Evolutionary conservation across 2,888 invertebrate species (phyloP).

Genomic region (Eupithecia abbreviata): DNA sequence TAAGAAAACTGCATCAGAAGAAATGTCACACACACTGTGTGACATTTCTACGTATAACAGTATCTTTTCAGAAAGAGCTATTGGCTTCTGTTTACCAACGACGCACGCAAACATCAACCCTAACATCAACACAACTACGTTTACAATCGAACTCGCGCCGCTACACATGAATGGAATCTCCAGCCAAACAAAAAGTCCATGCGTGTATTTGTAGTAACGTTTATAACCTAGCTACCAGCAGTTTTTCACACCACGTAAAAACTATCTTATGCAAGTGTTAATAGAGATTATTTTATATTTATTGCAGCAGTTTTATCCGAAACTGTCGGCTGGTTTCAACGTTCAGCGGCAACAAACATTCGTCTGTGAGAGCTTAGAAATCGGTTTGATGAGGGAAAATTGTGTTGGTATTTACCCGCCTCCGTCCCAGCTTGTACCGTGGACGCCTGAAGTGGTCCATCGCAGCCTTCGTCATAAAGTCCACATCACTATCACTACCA

Average conservation of each 20-base stretch:
- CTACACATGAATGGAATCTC: conserved; percentile 32
- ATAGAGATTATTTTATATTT: background rate
- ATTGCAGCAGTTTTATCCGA: background rate
- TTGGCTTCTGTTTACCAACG: conserved; percentile 40
- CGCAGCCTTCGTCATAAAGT: conserved; percentile 76
- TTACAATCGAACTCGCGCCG: conserved; percentile 33
- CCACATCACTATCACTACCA: conserved; percentile 65
- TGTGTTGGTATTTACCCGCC: conserved; percentile 59
- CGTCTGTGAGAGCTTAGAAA: background rate
- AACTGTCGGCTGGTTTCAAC: background rate
- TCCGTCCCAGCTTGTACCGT: conserved; percentile 63
- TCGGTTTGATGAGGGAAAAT: background rate
- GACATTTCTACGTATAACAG: background rate
- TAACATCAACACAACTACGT: conserved; percentile 34
- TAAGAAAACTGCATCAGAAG: conserved; percentile 1
- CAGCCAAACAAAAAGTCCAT: conserved; percentile 25
- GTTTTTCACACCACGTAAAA: background rate
- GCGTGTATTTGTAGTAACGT: conserved; percentile 22
- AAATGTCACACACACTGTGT: conserved; percentile 10
- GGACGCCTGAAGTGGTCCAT: conserved; percentile 75
- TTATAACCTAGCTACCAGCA: conserved; percentile 11
- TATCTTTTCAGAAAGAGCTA: conserved; percentile 21
- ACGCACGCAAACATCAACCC: conserved; percentile 36
- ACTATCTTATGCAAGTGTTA: background rate
- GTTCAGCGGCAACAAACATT: background rate